phyloP scores from a whole-genome alignment of 2,113 vertebrate genomes.

The Ivindomyrus marchei region DNA sequence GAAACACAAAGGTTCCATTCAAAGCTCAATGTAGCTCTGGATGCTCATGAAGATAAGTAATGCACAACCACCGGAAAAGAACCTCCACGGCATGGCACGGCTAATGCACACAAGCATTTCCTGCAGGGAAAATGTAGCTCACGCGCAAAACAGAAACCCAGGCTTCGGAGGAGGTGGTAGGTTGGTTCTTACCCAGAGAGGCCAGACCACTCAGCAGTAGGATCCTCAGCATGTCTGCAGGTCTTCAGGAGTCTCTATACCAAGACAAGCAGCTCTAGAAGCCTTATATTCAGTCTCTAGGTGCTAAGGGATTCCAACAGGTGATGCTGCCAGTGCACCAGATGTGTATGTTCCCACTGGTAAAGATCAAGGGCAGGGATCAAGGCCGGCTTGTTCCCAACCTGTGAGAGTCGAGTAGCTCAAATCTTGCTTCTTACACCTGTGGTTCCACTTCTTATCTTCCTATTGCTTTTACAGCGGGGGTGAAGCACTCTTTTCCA shows the following conservation, averaged over 20 bases:
- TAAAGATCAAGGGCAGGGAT: neutral
- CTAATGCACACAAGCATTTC: neutral
- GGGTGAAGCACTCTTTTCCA: neutral
- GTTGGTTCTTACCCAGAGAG: conserved; percentile 61
- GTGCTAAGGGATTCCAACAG: neutral
- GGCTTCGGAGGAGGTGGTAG: neutral
- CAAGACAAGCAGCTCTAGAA: neutral
- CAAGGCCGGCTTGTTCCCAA: neutral
- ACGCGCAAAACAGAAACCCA: neutral
- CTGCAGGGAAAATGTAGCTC: neutral
- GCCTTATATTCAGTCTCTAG: conserved; percentile 45
- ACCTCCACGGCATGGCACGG: neutral
- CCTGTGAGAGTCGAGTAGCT: neutral
- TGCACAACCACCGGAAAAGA: neutral
- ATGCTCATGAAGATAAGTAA: neutral
- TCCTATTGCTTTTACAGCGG: neutral
- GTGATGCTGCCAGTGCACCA: neutral
- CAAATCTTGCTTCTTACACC: neutral
- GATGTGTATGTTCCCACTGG: neutral
- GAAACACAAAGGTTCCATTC: neutral
- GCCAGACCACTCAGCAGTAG: conserved; percentile 60
- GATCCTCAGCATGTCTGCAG: conserved; percentile 63
- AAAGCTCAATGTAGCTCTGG: neutral
- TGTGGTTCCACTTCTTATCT: neutral
- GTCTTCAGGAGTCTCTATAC: conserved; percentile 28